phyloP scores from a whole-genome alignment of 2,888 invertebrate genomes.

The Noctua pronuba region DNA sequence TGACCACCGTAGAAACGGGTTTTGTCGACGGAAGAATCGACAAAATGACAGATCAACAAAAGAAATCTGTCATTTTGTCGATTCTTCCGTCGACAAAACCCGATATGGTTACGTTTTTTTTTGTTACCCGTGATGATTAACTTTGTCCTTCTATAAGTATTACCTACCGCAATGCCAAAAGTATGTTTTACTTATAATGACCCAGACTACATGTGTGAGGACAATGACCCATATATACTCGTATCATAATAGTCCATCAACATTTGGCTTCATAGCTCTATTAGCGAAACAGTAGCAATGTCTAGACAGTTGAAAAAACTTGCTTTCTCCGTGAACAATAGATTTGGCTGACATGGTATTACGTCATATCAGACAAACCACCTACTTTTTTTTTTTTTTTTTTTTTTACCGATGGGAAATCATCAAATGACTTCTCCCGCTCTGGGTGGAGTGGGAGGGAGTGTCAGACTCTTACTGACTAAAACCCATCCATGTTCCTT shows the following conservation, averaged over 20 bases:
- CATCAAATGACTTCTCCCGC: too few relatives aligned
- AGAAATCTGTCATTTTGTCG: too few relatives aligned
- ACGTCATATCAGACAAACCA: not conserved
- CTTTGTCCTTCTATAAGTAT: not conserved
- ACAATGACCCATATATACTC: not conserved
- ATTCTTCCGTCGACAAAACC: too few relatives aligned
- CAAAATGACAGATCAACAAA: too few relatives aligned
- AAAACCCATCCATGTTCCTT: too few relatives aligned
- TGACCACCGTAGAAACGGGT: too few relatives aligned
- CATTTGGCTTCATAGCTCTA: slow-evolving; percentile 1
- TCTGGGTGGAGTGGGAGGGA: too few relatives aligned
- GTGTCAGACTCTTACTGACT: too few relatives aligned
- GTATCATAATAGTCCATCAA: not conserved
- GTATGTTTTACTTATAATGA: not conserved
- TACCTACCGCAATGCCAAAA: not conserved
- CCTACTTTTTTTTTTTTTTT: too few relatives aligned
- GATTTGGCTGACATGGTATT: not conserved
- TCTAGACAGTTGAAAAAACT: slow-evolving; percentile 35
- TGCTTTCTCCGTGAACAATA: slow-evolving; percentile 2
- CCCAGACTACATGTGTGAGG: not conserved
- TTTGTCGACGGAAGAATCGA: too few relatives aligned
- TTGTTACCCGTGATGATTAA: not conserved
- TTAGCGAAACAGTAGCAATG: slow-evolving; percentile 1
- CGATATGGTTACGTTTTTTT: not conserved
- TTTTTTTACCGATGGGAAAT: too few relatives aligned